Evolutionary conservation across 2,113 vertebrate species (phyloP).

Genomic region (Upupa epops): DNA sequence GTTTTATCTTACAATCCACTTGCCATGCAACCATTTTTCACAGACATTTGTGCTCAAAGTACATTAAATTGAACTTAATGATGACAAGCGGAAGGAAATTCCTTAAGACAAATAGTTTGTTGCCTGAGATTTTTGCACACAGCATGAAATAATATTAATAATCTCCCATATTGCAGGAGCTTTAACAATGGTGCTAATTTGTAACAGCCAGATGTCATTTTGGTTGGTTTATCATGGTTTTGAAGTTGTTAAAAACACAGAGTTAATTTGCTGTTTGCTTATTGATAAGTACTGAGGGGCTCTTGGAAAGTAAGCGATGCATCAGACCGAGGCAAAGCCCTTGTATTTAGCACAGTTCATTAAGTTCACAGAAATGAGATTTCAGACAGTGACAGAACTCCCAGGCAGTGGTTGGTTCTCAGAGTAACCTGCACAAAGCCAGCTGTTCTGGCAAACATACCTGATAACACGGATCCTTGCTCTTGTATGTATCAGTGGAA

Average conservation of each 20-base stretch:
- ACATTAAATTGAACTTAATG: conserved; percentile 23
- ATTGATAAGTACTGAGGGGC: background rate
- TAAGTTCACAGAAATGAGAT: background rate
- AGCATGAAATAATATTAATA: conserved; percentile 30
- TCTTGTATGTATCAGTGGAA: background rate
- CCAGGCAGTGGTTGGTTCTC: background rate
- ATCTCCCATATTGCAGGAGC: background rate
- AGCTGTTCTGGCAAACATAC: conserved; percentile 22
- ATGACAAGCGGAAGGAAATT: conserved; percentile 52
- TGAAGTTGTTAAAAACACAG: background rate
- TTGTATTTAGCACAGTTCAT: background rate
- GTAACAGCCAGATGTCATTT: background rate
- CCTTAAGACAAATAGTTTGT: conserved; percentile 9
- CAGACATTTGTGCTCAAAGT: conserved; percentile 42
- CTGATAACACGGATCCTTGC: background rate
- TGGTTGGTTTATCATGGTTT: conserved; percentile 9
- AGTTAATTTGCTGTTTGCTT: conserved; percentile 8
- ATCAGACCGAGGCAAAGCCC: background rate
- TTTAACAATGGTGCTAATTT: conserved; percentile 13
- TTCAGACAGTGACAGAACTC: background rate
- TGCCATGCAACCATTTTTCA: conserved; percentile 16
- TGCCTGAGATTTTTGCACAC: background rate
- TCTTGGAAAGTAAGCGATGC: background rate
- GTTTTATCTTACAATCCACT: conserved; percentile 48
- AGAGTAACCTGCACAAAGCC: background rate